phyloP scores from a whole-genome alignment of 2,113 vertebrate species.

The Heteronetta atricapilla region DNA sequence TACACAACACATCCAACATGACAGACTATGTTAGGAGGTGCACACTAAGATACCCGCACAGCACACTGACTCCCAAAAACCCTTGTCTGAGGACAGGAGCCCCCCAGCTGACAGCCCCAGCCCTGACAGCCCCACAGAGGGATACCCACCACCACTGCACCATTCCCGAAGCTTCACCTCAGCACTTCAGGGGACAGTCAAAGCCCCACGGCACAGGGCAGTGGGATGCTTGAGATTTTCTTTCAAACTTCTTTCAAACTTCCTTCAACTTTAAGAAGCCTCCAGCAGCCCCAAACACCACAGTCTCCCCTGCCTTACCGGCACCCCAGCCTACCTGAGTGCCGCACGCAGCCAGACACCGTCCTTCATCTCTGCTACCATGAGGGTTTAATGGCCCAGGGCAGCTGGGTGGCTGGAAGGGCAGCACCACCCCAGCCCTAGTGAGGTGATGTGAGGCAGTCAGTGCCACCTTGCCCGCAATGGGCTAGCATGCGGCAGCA shows the following conservation, averaged over 20 bases:
- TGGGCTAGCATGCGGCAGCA: background rate
- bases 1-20: accelerated
- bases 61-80: accelerated
- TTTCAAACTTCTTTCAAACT: background rate
- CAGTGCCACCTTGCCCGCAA: accelerated
- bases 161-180: too few relatives aligned
- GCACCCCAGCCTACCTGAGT: background rate
- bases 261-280: background rate
- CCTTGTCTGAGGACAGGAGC: accelerated
- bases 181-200: background rate
- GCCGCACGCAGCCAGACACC: accelerated
- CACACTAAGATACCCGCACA: accelerated
- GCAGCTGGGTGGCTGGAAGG: too few relatives aligned
- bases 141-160: accelerated
- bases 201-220: too few relatives aligned
- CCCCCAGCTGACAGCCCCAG: accelerated
- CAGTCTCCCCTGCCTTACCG: accelerated
- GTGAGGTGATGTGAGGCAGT: background rate
- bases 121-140: background rate
- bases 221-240: background rate
- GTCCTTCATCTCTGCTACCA: too few relatives aligned
- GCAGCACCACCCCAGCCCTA: background rate
- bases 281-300: background rate
- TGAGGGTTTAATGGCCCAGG: accelerated
- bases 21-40: background rate